These are phyloP conservation scores for Mesoligia furuncula DNA, from an alignment of 2,888 invertebrate species.

Conservation along the genomic window DNA sequence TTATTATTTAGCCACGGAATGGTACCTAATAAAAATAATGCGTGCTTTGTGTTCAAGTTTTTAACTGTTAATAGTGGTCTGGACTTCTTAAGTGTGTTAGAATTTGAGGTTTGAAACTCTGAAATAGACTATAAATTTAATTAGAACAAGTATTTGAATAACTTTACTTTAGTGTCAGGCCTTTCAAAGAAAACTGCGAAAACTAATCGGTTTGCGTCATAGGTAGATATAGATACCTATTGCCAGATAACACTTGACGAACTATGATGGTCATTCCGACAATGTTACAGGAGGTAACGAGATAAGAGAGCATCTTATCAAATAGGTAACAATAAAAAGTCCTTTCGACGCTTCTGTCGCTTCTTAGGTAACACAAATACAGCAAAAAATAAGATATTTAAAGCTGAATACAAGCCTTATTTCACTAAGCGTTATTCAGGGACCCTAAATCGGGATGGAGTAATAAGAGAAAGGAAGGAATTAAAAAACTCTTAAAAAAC, in stretches of 20 bases:
- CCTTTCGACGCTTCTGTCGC: too few relatives aligned
- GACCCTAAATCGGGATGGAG: too few relatives aligned
- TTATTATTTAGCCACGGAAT: too few relatives aligned
- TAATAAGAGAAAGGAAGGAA: too few relatives aligned
- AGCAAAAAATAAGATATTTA: too few relatives aligned
- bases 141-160: neutral
- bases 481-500: too few relatives aligned
- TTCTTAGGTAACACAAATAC: neutral
- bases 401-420: too few relatives aligned
- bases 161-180: neutral
- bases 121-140: neutral
- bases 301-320: neutral
- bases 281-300: neutral
- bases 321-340: neutral
- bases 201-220: too few relatives aligned
- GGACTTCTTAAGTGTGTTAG: neutral
- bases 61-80: neutral
- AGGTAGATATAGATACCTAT: too few relatives aligned
- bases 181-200: neutral
- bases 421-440: too few relatives aligned
- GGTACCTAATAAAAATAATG: neutral
- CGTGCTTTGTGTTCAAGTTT: conserved; percentile 12
- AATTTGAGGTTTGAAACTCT: neutral
- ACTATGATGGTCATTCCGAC: too few relatives aligned
- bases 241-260: too few relatives aligned